These are phyloP conservation scores for Trachelus iudaicus DNA, from an alignment of 2,888 invertebrate species.

Conservation along the genomic window DNA sequence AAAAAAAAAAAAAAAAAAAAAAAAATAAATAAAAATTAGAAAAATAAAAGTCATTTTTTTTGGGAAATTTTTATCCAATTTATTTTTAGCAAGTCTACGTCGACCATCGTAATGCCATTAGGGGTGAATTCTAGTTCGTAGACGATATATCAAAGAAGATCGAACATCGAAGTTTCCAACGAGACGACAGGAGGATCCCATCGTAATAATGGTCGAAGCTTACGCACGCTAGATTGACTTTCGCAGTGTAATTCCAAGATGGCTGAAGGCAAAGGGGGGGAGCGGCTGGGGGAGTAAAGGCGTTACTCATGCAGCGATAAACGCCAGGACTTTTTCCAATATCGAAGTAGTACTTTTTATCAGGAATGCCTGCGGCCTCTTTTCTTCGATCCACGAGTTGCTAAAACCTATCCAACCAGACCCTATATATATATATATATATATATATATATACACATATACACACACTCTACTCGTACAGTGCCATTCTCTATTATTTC, in stretches of 20 bases:
- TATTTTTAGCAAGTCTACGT: not conserved
- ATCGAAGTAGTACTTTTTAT: not conserved
- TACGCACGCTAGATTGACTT: constrained; percentile 12
- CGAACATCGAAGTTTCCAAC: constrained; percentile 7
- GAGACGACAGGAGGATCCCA: constrained; percentile 19
- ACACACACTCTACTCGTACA: not conserved
- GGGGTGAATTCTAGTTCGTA: not conserved
- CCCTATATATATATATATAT: too few relatives aligned
- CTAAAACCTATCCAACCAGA: too few relatives aligned
- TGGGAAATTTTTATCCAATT: not conserved
- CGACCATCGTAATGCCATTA: not conserved
- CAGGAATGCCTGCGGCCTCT: not conserved
- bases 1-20: too few relatives aligned
- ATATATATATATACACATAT: too few relatives aligned
- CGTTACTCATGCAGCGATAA: not conserved
- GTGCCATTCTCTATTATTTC: not conserved
- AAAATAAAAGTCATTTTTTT: too few relatives aligned
- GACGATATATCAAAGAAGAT: not conserved
- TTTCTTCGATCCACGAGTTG: not conserved
- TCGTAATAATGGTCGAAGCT: constrained; percentile 22
- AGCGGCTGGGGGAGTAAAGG: not conserved
- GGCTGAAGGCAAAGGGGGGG: not conserved
- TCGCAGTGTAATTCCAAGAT: not conserved
- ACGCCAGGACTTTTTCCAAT: not conserved
- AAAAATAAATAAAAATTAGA: too few relatives aligned